Conservation (phyloP, 2,113 vertebrate genomes). For the Meriones unguiculatus region DNA sequence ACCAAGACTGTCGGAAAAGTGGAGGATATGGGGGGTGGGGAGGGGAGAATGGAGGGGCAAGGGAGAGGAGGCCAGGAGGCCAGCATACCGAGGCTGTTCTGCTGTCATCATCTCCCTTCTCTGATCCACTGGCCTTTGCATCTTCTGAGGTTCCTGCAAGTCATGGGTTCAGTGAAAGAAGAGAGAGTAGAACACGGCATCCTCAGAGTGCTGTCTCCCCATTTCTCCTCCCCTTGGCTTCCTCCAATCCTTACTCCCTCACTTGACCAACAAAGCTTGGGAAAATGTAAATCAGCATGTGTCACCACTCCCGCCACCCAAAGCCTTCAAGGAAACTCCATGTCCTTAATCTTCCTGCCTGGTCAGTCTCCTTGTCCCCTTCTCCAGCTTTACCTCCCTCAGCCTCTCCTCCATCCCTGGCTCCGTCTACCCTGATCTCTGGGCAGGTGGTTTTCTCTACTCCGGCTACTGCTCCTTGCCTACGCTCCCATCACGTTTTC, state of each 20-base stretch:
- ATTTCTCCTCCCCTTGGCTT: background rate
- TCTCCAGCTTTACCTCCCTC: rapidly evolving
- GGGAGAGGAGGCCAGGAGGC: rapidly evolving
- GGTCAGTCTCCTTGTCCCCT: too few relatives aligned
- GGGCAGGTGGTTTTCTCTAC: background rate
- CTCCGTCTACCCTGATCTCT: background rate
- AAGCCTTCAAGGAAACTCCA: background rate
- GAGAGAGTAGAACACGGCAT: background rate
- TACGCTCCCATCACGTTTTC: background rate
- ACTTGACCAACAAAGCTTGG: background rate
- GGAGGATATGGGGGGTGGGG: background rate
- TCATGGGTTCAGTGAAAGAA: background rate
- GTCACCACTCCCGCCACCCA: background rate
- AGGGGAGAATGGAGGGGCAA: background rate
- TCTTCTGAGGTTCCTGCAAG: constrained; percentile 20
- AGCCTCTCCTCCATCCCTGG: rapidly evolving
- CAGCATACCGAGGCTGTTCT: constrained; percentile 41
- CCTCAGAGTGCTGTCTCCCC: background rate
- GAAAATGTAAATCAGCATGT: too few relatives aligned
- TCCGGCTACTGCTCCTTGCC: rapidly evolving
- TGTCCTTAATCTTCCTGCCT: background rate
- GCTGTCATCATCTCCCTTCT: constrained; percentile 5
- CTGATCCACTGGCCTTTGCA: background rate
- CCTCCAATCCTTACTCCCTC: background rate
- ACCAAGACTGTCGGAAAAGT: background rate